Percentiles rank a stretch among this genome's conserved stretches.
Evolutionary conservation across 2,797 vertebrate species (phyloP).

Genomic region (Chaetophractus vellerosus): DNA sequence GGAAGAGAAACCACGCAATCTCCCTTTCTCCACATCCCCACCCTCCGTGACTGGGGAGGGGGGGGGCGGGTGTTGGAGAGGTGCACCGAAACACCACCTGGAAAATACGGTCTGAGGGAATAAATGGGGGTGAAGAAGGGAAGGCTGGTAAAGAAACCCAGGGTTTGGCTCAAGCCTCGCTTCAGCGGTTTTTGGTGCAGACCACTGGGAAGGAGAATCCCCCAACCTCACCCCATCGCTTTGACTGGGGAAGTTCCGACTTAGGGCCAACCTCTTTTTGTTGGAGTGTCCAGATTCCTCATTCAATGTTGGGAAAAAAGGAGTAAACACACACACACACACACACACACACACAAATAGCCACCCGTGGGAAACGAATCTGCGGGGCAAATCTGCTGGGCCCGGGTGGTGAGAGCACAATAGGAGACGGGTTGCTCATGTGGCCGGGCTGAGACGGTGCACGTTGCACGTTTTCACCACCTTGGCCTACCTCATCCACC

Average conservation of each 20-base stretch:
- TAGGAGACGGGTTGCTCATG: background rate
- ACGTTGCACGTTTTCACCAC: background rate
- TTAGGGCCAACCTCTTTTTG: background rate
- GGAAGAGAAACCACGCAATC: background rate
- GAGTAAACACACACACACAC: background rate
- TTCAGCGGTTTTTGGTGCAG: background rate
- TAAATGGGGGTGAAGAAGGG: background rate
- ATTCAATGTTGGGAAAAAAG: background rate
- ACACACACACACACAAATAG: background rate
- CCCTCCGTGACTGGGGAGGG: background rate
- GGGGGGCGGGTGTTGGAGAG: background rate
- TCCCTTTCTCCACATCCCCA: background rate
- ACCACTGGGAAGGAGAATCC: background rate
- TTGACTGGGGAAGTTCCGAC: background rate
- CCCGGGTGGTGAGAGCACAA: background rate
- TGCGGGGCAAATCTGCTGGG: background rate
- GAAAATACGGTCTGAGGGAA: constrained; percentile 49
- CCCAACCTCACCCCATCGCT: background rate
- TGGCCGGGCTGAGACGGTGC: background rate
- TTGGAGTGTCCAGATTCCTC: background rate
- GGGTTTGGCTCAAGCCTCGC: background rate
- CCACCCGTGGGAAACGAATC: background rate
- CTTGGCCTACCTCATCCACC: background rate
- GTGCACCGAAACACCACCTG: background rate
- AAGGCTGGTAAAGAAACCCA: background rate